phyloP scores from a whole-genome alignment of 2,888 invertebrate genomes.

The Lepidochrysops patricia region DNA sequence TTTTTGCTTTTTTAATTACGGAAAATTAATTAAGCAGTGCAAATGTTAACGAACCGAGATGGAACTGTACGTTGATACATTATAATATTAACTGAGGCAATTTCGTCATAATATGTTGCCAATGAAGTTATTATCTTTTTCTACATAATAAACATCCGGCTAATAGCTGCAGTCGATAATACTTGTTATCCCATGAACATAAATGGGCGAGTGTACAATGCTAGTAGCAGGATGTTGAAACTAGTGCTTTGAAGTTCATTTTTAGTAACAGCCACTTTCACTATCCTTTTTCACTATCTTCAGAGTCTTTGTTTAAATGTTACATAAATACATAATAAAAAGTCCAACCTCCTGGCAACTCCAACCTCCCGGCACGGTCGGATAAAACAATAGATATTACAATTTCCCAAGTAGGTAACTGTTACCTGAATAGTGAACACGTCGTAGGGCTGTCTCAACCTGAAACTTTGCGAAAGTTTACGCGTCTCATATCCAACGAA shows the following conservation, averaged over 20 bases:
- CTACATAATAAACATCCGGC: too few species aligned
- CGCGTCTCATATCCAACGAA: neutral
- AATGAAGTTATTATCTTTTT: too few species aligned
- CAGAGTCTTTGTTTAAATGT: too few species aligned
- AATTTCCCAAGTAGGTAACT: neutral
- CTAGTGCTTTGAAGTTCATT: too few species aligned
- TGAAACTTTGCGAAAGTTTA: neutral
- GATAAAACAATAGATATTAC: neutral
- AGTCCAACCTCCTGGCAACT: neutral
- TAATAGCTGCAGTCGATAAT: too few species aligned
- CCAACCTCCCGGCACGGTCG: too few species aligned
- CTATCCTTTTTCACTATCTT: too few species aligned
- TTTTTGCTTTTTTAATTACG: constrained; percentile 12
- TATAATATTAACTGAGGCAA: neutral
- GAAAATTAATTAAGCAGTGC: constrained; percentile 5
- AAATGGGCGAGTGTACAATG: too few species aligned
- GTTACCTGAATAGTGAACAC: neutral
- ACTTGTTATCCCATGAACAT: too few species aligned
- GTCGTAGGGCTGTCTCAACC: neutral
- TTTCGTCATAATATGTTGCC: neutral
- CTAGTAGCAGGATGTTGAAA: too few species aligned
- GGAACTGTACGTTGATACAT: neutral
- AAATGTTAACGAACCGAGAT: neutral
- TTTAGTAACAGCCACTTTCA: too few species aligned
- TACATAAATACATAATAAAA: too few species aligned